A percentile compares a stretch with the other conserved stretches of the same genome.
These are phyloP conservation scores for Sitobion miscanthi DNA, from an alignment of 1,140 invertebrate genomes.

Conservation along the genomic window DNA sequence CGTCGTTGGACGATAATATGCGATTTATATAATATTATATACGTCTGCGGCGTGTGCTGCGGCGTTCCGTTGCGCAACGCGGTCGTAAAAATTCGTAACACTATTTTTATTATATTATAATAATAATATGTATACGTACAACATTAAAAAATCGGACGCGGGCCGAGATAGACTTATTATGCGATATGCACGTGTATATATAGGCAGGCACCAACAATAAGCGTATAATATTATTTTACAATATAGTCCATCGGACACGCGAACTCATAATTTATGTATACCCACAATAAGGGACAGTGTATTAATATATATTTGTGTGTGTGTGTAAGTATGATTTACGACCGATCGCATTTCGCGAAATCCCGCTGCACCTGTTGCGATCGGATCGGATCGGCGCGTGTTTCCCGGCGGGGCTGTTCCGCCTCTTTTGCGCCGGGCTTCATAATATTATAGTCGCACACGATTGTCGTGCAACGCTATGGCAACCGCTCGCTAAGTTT, in stretches of 20 bases:
- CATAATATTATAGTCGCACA: not conserved
- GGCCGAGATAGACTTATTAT: not conserved
- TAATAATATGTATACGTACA: not conserved
- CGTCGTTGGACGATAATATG: not conserved
- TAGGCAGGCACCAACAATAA: not conserved
- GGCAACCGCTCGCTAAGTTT: not conserved
- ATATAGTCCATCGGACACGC: not conserved
- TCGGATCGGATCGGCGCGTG: not conserved
- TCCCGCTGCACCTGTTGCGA: not conserved
- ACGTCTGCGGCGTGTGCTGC: too few species aligned
- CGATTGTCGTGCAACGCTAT: conserved; percentile 5
- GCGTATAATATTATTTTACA: too few species aligned
- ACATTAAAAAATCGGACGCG: not conserved
- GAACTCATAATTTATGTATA: not conserved
- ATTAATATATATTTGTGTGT: not conserved
- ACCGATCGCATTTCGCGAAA: conserved; percentile 7
- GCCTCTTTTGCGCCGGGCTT: not conserved
- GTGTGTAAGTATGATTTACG: not conserved
- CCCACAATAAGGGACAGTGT: not conserved
- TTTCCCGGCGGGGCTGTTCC: conserved; percentile 27
- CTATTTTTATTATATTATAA: not conserved
- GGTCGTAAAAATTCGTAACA: not conserved
- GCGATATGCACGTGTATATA: not conserved
- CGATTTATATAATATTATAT: not conserved
- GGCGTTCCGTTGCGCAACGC: not conserved